These are phyloP conservation scores for Coelopa pilipes DNA, from an alignment of 2,888 invertebrate species.

Conservation along the genomic window DNA sequence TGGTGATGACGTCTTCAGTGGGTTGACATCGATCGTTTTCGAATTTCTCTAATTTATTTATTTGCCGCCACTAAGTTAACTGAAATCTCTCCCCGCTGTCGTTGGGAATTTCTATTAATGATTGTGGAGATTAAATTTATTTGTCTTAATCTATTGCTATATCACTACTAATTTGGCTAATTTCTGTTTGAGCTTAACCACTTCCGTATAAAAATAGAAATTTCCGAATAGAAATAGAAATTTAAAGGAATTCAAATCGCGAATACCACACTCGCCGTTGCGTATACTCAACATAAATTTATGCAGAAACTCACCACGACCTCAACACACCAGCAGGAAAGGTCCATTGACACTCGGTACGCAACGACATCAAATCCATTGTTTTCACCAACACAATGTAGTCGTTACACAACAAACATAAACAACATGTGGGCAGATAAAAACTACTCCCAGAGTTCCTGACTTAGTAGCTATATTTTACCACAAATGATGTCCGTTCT, in stretches of 20 bases:
- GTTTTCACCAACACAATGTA: constrained; percentile 28
- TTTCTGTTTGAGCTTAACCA: too few relatives aligned
- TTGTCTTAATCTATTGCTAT: too few relatives aligned
- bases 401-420: constrained; percentile 17
- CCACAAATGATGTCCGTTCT: too few relatives aligned
- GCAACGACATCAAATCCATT: constrained; percentile 31
- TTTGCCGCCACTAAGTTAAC: too few relatives aligned
- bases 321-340: background rate
- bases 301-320: background rate
- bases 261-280: background rate
- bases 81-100: too few relatives aligned
- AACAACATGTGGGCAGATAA: constrained; percentile 18
- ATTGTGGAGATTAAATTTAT: too few relatives aligned
- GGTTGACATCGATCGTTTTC: background rate
- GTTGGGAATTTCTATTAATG: too few relatives aligned
- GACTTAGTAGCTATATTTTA: too few relatives aligned
- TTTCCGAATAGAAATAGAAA: too few relatives aligned
- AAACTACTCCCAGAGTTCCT: background rate
- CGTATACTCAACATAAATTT: background rate
- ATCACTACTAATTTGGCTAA: too few relatives aligned
- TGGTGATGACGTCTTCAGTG: background rate
- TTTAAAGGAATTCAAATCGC: too few relatives aligned
- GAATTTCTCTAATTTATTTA: background rate
- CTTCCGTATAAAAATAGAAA: too few relatives aligned
- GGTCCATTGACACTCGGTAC: constrained; percentile 35